These are phyloP conservation scores for Pogona vitticeps DNA, from an alignment of 2,113 vertebrate genomes.

Conservation along the genomic window DNA sequence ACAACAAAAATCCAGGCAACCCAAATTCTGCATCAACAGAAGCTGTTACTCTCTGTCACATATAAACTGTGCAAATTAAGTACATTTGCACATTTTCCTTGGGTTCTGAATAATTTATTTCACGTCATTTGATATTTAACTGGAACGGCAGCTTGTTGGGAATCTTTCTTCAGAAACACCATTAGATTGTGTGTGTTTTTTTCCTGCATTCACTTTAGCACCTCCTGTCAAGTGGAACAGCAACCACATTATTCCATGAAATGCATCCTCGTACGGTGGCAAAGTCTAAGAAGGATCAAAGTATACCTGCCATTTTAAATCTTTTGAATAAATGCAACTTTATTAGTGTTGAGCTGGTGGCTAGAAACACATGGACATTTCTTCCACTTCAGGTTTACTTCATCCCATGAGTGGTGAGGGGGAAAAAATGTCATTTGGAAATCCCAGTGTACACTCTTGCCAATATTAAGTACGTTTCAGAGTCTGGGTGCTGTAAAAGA, in stretches of 20 bases:
- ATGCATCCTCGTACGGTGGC: not conserved
- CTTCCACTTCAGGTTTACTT: accelerated
- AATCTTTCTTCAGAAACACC: not conserved
- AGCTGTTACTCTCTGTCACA: too few species aligned
- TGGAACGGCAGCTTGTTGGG: not conserved
- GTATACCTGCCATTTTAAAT: not conserved
- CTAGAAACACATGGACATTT: accelerated
- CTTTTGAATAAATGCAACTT: not conserved
- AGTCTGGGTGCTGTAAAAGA: not conserved
- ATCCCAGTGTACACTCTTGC: not conserved
- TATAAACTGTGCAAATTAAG: not conserved
- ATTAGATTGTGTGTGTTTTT: not conserved
- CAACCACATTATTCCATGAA: not conserved
- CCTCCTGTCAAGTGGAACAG: not conserved
- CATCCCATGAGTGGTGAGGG: not conserved
- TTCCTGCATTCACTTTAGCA: not conserved
- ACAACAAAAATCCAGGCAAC: too few species aligned
- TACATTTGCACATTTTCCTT: too few species aligned
- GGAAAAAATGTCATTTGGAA: not conserved
- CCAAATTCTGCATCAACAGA: not conserved
- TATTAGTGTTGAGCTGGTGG: slow-evolving; percentile 5
- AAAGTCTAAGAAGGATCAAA: slow-evolving; percentile 26
- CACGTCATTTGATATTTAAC: too few species aligned
- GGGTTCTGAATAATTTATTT: too few species aligned
- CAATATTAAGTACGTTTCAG: not conserved